Evolutionary conservation across 2,113 vertebrate genomes (phyloP).

Genomic region (Amphilophus citrinellus): DNA sequence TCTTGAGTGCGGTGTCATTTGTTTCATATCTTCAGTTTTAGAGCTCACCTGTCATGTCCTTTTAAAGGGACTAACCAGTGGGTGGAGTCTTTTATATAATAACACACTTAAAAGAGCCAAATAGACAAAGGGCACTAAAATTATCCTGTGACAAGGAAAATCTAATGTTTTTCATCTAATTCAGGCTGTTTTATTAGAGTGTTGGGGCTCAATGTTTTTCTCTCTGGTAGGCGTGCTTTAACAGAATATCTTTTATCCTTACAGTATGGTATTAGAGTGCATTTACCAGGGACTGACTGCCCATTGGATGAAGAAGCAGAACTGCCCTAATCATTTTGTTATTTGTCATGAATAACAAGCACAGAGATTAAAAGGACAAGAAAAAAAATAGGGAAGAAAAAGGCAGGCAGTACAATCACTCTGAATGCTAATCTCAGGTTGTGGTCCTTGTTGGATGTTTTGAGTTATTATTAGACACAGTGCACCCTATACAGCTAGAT

Average conservation of each 20-base stretch:
- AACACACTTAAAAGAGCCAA: not conserved
- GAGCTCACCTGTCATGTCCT: not conserved
- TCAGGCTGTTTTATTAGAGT: not conserved
- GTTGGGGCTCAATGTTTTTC: not conserved
- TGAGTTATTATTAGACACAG: not conserved
- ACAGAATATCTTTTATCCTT: not conserved
- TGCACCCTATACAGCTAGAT: not conserved
- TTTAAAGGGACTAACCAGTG: not conserved
- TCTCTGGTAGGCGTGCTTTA: not conserved
- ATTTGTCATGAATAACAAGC: not conserved
- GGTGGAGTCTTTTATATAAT: not conserved
- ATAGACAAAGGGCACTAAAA: too few species aligned
- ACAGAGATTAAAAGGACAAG: not conserved
- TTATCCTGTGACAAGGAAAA: too few species aligned
- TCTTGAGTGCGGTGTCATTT: not conserved
- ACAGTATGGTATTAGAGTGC: not conserved
- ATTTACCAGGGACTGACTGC: not conserved
- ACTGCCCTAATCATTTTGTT: not conserved
- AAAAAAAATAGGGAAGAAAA: not conserved
- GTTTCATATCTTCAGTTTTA: not conserved
- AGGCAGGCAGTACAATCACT: not conserved
- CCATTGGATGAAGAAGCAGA: not conserved
- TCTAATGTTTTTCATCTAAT: not conserved
- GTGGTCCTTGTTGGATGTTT: not conserved
- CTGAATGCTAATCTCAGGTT: not conserved